phyloP scores from a whole-genome alignment of 2,888 invertebrate species.

The Limnephilus rhombicus region DNA sequence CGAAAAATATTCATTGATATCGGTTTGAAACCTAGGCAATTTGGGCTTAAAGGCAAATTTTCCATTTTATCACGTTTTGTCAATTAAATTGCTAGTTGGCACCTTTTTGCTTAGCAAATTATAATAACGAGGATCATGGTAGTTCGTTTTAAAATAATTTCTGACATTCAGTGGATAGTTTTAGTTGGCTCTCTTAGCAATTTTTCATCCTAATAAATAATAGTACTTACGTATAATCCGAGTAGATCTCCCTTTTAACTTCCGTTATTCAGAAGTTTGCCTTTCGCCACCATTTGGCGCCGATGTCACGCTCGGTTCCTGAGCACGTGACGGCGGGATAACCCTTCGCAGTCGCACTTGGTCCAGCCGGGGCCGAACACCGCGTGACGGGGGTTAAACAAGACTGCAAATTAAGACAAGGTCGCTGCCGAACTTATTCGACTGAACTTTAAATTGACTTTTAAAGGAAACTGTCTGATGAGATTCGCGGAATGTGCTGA shows the following conservation, averaged over 20 bases:
- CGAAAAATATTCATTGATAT: too few relatives aligned
- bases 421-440: neutral
- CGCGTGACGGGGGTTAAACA: conserved; percentile 46
- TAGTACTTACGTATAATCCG: neutral
- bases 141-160: too few relatives aligned
- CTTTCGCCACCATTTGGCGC: conserved; percentile 47
- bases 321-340: conserved; percentile 6
- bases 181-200: neutral
- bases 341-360: conserved; percentile 48
- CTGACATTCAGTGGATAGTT: neutral
- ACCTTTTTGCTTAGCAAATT: neutral
- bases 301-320: conserved; percentile 55
- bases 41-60: too few relatives aligned
- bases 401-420: conserved; percentile 38
- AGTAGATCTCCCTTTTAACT: conserved; percentile 52
- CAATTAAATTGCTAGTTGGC: neutral
- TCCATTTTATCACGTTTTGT: too few relatives aligned
- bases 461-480: neutral
- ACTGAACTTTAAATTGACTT: neutral
- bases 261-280: conserved; percentile 57
- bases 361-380: conserved; percentile 3
- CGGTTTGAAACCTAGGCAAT: too few relatives aligned
- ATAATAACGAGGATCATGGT: neutral
- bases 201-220: neutral
- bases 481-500: neutral